Base-by-base conservation (phyloP, 2,797 vertebrate genomes). In the Amniataba percoides region DNA sequence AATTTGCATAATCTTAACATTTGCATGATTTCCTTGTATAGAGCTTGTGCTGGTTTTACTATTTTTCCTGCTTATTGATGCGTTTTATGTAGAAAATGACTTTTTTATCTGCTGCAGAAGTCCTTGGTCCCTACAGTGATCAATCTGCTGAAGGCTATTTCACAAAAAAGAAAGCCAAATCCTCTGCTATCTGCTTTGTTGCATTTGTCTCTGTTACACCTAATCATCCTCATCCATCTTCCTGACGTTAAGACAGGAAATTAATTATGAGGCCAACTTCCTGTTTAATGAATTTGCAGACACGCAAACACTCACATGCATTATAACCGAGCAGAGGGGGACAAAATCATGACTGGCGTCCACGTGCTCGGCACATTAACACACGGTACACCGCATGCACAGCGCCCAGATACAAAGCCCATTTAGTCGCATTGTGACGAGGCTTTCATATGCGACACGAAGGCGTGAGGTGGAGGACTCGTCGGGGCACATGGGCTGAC, bases 231-330 rank as follows among this genome's bases (percentile, higher is more conserved):
- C 88, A 89, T 93, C 84, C 81, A 88, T 92, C 89, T 89, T 79
- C 49, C 36, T 66, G 87, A 88, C 48, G 21, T 82, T 77, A 69
- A 67, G 81, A 81, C 87, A 89, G 89, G 91, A 93, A 90, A 93
- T 93, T 90, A 92, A 92, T 92, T 87, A 91, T 87, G 81, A 91
- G 75, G 76, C 71, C 62, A 21, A 88, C 86, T 86, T 92, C 88
- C 89, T 89, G 82, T 91, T 89, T 85, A 85, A 84, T 89, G 82
- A 83, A 85, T 81, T 57, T 0, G 3, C 73, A 69, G 62, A 65
- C 31, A 43, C 23, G 59, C 81, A 85, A 66, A 83, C 77, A 81
- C 77, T 68, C 53, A 45, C 13, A 60, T 40, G 60, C 52, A 34
- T 74, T 57, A 19, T 56, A 39, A 74, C n/a, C 19, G 3, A 40